Percentiles rank a stretch among this genome's conserved stretches.
Evolutionary conservation across 2,797 vertebrate species (phyloP).

Genomic region (Premnoplex brunnescens): DNA sequence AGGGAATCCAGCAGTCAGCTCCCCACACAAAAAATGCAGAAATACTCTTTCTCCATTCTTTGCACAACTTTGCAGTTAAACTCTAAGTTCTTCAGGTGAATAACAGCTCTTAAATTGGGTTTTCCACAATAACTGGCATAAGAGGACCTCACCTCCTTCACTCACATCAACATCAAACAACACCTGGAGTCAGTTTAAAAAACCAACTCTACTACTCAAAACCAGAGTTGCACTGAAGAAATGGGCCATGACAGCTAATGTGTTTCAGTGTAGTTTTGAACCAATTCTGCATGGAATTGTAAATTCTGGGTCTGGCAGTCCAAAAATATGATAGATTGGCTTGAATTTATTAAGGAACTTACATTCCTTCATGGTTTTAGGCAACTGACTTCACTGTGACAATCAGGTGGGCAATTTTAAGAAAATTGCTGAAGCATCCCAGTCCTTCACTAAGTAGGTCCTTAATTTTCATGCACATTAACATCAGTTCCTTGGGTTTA

Average conservation of each 20-base stretch:
- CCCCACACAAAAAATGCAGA: neutral
- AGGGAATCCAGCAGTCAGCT: neutral
- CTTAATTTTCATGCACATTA: neutral
- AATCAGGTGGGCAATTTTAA: neutral
- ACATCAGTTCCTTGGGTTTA: neutral
- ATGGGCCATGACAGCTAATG: constrained; percentile 16
- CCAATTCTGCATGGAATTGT: constrained; percentile 6
- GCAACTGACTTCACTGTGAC: neutral
- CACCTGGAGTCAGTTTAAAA: neutral
- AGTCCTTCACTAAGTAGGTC: neutral
- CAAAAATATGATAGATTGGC: constrained; percentile 35
- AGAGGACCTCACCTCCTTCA: neutral
- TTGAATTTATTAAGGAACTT: neutral
- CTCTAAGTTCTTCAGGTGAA: neutral
- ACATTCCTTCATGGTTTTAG: neutral
- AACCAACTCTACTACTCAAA: neutral
- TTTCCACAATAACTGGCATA: neutral
- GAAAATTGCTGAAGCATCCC: neutral
- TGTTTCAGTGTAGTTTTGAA: constrained; percentile 21
- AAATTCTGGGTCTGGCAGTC: constrained; percentile 16
- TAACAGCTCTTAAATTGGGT: neutral
- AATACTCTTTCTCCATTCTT: neutral
- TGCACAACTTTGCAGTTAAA: neutral
- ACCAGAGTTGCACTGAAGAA: neutral
- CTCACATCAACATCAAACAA: neutral